Percentiles rank a stretch among this genome's conserved stretches.
Conservation (phyloP, 2,113 vertebrate genomes). For the Xiphophorus couchianus region DNA sequence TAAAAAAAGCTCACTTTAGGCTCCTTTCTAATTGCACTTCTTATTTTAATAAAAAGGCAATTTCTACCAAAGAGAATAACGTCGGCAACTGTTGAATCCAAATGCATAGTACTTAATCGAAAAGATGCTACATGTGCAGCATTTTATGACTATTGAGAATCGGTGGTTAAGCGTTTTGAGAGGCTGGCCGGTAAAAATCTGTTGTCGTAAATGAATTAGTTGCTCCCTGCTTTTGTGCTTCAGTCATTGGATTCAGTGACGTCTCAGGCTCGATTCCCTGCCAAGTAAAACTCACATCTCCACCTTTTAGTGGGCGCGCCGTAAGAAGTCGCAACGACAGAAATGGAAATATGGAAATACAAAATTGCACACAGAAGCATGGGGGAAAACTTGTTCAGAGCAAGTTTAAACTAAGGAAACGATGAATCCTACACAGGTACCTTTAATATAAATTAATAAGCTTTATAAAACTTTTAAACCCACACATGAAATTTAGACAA, state of each 20-base stretch:
- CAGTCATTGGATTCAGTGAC: constrained; percentile 47
- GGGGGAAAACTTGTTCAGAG: constrained; percentile 8
- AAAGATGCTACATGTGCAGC: constrained; percentile 52
- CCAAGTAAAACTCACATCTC: constrained; percentile 41
- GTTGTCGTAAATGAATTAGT: constrained; percentile 35
- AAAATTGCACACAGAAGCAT: constrained; percentile 56
- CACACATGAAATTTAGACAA: constrained; percentile 57
- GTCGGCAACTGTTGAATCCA: constrained; percentile 35
- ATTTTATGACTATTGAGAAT: constrained; percentile 19
- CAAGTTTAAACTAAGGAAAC: not conserved
- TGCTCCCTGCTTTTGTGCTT: constrained; percentile 71
- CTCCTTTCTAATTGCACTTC: constrained; percentile 19
- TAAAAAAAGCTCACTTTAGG: not conserved
- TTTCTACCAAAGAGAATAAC: constrained; percentile 21
- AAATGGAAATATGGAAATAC: constrained; percentile 31
- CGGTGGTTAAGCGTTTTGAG: constrained; percentile 37
- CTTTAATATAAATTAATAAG: constrained; percentile 65
- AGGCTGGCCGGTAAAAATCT: constrained; percentile 52
- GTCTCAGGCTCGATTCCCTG: constrained; percentile 55
- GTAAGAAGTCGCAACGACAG: constrained; percentile 14
- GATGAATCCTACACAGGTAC: constrained; percentile 48
- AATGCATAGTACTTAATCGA: constrained; percentile 69
- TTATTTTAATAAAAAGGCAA: constrained; percentile 46
- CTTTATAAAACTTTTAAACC: constrained; percentile 68
- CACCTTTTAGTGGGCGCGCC: constrained; percentile 14